Conservation (phyloP, 2,888 invertebrate species). For the Bhutanitis thaidina region DNA sequence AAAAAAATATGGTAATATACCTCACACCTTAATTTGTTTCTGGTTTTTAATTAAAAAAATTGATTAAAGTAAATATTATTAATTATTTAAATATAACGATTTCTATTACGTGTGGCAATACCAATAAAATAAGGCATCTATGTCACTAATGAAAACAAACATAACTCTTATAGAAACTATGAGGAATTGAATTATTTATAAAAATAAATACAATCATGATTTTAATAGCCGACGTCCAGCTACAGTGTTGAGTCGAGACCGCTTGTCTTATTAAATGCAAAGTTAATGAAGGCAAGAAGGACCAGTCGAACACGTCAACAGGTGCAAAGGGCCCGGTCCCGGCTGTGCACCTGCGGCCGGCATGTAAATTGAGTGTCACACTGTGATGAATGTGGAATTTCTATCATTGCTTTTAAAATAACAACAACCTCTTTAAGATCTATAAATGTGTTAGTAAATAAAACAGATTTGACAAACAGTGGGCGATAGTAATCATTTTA, state of each 20-base stretch:
- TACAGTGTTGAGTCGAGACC: background rate
- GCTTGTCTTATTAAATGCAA: background rate
- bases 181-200: background rate
- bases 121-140: background rate
- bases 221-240: background rate
- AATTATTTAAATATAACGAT: too few species aligned
- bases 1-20: too few species aligned
- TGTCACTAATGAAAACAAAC: background rate
- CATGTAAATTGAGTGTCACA: background rate
- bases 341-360: background rate
- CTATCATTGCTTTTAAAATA: slow-evolving; percentile 3
- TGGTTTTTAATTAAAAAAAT: too few species aligned
- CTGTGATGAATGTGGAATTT: slow-evolving; percentile 9
- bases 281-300: background rate
- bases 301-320: slow-evolving; percentile 12
- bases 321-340: background rate
- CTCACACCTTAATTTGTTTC: too few species aligned
- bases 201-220: background rate
- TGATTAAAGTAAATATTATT: too few species aligned
- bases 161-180: background rate
- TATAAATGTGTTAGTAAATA: too few species aligned
- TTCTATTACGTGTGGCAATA: too few species aligned
- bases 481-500: too few species aligned
- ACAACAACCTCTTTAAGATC: too few species aligned
- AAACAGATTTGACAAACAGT: too few species aligned